phyloP scores from a whole-genome alignment of 1,140 invertebrate species.

The Rhyacophila brunnea region DNA sequence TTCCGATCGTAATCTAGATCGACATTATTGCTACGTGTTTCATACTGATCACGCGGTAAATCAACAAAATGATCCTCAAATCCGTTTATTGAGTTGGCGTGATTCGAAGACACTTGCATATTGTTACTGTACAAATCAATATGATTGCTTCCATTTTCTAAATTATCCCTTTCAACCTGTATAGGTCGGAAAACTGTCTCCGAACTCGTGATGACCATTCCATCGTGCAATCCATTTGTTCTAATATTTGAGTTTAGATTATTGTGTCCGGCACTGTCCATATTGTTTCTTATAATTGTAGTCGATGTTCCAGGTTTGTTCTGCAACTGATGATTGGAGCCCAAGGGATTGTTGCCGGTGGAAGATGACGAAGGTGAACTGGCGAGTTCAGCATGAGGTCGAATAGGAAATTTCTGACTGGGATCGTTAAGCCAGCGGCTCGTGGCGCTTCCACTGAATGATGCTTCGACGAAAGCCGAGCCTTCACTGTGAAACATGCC shows the following conservation, averaged over 20 bases:
- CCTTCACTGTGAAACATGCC: slow-evolving; percentile 23
- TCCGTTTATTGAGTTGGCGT: too few species aligned
- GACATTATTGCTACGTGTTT: too few species aligned
- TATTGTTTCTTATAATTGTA: too few species aligned
- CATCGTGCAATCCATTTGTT: too few species aligned
- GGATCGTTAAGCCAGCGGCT: slow-evolving; percentile 54
- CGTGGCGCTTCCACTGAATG: slow-evolving; percentile 47
- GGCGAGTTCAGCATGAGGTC: slow-evolving; percentile 44
- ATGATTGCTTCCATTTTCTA: background rate
- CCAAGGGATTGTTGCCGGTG: slow-evolving; percentile 2
- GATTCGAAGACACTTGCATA: too few species aligned
- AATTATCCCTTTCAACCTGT: slow-evolving; percentile 3
- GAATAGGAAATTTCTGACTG: slow-evolving; percentile 38
- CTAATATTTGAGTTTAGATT: too few species aligned
- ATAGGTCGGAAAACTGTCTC: too few species aligned
- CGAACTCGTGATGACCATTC: too few species aligned
- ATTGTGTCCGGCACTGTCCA: too few species aligned
- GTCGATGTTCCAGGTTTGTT: slow-evolving; percentile 5
- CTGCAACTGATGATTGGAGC: slow-evolving; percentile 8
- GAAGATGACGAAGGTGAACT: slow-evolving; percentile 26
- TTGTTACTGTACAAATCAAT: background rate
- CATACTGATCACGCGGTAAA: too few species aligned
- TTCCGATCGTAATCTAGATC: too few species aligned
- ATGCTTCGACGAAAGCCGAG: slow-evolving; percentile 15
- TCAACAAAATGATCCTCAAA: too few species aligned